These are phyloP conservation scores for Drosophila mayaguana DNA, from an alignment of 2,888 invertebrate species.

Conservation along the genomic window DNA sequence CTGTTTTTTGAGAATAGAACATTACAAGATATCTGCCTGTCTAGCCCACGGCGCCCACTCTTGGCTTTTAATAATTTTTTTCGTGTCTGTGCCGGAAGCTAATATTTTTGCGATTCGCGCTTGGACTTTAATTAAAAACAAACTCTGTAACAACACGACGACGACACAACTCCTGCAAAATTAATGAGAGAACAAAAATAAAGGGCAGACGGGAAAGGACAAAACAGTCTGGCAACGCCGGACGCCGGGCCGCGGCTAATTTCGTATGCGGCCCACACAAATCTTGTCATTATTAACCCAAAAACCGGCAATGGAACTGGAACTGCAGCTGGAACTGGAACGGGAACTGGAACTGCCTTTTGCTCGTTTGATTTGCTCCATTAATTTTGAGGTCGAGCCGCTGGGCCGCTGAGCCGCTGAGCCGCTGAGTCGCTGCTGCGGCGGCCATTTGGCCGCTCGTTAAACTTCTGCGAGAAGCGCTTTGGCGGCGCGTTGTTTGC, in stretches of 20 bases:
- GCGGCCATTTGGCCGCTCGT: conserved; percentile 45
- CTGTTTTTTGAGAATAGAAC: not conserved
- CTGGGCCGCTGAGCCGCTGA: not conserved
- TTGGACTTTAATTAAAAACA: conserved; percentile 65
- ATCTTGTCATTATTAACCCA: conserved; percentile 77
- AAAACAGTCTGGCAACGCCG: conserved; percentile 41
- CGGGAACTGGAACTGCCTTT: conserved; percentile 26
- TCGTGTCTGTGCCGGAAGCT: conserved; percentile 53
- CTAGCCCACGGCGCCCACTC: no score
- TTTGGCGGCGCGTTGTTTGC: conserved; percentile 45
- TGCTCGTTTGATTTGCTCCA: conserved; percentile 75
- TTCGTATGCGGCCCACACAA: conserved; percentile 75
- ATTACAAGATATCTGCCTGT: not conserved
- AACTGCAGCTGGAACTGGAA: conserved; percentile 11
- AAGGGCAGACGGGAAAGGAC: not conserved
- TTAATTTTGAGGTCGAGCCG: conserved; percentile 63
- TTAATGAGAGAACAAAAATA: conserved; percentile 42
- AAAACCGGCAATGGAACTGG: conserved; percentile 20
- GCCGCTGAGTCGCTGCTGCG: not conserved
- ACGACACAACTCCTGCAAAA: conserved; percentile 34
- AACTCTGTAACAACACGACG: conserved; percentile 24
- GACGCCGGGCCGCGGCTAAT: conserved; percentile 52
- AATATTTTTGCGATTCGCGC: conserved; percentile 63
- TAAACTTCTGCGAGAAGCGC: conserved; percentile 67
- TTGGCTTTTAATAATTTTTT: not conserved